A percentile compares a stretch with the other conserved stretches of the same genome.
phyloP scores from a whole-genome alignment of 2,888 invertebrate species.

The Archips crataeganus region DNA sequence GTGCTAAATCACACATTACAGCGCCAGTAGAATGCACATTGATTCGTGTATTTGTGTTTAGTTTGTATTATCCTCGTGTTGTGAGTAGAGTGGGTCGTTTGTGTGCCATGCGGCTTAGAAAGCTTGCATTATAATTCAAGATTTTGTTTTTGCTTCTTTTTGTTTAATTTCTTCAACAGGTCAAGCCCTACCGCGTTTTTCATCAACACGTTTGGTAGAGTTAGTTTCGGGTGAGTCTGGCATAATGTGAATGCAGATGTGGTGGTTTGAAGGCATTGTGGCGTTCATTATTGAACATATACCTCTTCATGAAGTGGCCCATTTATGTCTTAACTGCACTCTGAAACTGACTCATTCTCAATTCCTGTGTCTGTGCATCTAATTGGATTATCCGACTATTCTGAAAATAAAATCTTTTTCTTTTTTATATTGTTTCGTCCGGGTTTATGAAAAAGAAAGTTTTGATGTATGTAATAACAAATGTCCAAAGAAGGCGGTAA shows the following conservation, averaged over 20 bases:
- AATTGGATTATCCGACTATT: constrained; percentile 24
- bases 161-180: constrained; percentile 89
- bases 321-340: constrained; percentile 82
- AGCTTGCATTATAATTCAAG: constrained; percentile 74
- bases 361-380: constrained; percentile 49
- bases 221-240: constrained; percentile 90
- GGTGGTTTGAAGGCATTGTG: constrained; percentile 84
- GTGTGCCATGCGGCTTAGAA: constrained; percentile 67
- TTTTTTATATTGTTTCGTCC: constrained; percentile 25
- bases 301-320: constrained; percentile 73
- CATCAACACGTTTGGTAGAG: constrained; percentile 89
- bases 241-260: constrained; percentile 81
- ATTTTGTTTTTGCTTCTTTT: constrained; percentile 79
- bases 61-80: constrained; percentile 48
- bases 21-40: constrained; percentile 34
- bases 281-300: constrained; percentile 75
- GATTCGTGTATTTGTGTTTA: constrained; percentile 29
- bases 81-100: constrained; percentile 68
- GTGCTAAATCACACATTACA: constrained; percentile 39
- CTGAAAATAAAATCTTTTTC: constrained; percentile 11
- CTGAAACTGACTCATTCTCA: constrained; percentile 79
- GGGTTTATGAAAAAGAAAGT: not conserved
- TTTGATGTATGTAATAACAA: constrained; percentile 1
- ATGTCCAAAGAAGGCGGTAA: not conserved
- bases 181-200: constrained; percentile 89